phyloP scores from a whole-genome alignment of 2,888 invertebrate species.

The Epistrophella euchroma region DNA sequence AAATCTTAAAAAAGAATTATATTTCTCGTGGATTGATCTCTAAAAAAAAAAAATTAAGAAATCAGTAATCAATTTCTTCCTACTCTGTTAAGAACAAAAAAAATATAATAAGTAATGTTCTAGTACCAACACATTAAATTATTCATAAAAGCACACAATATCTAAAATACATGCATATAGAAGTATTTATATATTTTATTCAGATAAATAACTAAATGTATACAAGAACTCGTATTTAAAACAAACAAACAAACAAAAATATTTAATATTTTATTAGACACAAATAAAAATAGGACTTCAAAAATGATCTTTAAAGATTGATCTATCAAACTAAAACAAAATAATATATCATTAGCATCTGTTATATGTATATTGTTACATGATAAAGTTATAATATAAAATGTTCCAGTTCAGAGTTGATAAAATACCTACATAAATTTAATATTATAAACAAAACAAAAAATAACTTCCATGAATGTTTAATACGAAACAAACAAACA shows the following conservation, averaged over 20 bases:
- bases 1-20: background rate
- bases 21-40: constrained; percentile 17
- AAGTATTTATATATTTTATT: constrained; percentile 32
- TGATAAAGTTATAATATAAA: constrained; percentile 44
- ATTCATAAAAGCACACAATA: constrained; percentile 62
- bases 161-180: constrained; percentile 42
- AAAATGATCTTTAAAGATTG: constrained; percentile 32
- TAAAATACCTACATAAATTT: constrained; percentile 34
- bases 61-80: constrained; percentile 59
- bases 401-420: constrained; percentile 70
- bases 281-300: constrained; percentile 30
- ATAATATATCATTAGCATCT: constrained; percentile 31
- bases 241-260: background rate
- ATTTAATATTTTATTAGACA: constrained; percentile 10
- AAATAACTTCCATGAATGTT: constrained; percentile 60
- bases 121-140: constrained; percentile 49
- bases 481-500: constrained; percentile 29
- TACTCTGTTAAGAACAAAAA: constrained; percentile 25
- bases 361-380: constrained; percentile 60
- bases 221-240: background rate
- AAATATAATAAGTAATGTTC: background rate
- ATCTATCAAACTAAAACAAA: constrained; percentile 10
- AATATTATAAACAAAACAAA: constrained; percentile 23
- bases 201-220: background rate
- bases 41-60: constrained; percentile 15